Evolutionary conservation across 2,888 invertebrate species (phyloP).

Genomic region (Amphiduros pacificus): DNA sequence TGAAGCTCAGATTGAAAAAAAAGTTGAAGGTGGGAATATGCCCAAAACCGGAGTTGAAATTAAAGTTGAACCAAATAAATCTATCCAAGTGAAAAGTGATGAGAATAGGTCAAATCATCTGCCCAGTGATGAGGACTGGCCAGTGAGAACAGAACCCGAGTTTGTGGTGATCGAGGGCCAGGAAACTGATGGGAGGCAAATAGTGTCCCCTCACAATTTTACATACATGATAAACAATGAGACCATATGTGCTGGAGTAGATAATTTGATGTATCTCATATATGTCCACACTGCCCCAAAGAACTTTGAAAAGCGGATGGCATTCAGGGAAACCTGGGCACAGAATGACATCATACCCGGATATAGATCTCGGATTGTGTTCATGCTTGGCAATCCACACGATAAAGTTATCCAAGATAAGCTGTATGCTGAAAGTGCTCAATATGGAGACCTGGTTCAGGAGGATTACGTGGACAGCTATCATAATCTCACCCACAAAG

Average conservation of each 20-base stretch:
- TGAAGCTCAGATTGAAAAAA: too few species aligned
- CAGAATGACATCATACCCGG: neutral
- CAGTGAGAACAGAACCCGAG: too few species aligned
- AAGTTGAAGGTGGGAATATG: too few species aligned
- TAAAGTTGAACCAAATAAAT: too few species aligned
- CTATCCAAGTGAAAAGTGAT: too few species aligned
- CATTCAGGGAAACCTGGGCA: conserved; percentile 11
- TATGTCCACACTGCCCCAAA: conserved; percentile 8
- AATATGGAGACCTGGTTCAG: conserved; percentile 46
- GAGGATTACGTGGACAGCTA: conserved; percentile 44
- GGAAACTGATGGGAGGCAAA: too few species aligned
- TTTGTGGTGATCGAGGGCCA: too few species aligned
- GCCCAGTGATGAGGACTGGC: too few species aligned
- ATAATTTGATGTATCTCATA: conserved; percentile 2
- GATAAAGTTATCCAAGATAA: conserved; percentile 30
- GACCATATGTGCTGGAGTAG: neutral
- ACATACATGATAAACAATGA: neutral
- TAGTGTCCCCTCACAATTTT: too few species aligned
- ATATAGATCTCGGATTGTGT: conserved; percentile 4
- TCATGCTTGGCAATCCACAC: conserved; percentile 7
- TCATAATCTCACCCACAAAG: conserved; percentile 60
- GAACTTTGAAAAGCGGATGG: neutral
- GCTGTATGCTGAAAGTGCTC: conserved; percentile 39
- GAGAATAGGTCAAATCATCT: too few species aligned
- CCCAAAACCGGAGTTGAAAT: too few species aligned